phyloP scores from a whole-genome alignment of 1,140 invertebrate genomes.

The Atta texana region DNA sequence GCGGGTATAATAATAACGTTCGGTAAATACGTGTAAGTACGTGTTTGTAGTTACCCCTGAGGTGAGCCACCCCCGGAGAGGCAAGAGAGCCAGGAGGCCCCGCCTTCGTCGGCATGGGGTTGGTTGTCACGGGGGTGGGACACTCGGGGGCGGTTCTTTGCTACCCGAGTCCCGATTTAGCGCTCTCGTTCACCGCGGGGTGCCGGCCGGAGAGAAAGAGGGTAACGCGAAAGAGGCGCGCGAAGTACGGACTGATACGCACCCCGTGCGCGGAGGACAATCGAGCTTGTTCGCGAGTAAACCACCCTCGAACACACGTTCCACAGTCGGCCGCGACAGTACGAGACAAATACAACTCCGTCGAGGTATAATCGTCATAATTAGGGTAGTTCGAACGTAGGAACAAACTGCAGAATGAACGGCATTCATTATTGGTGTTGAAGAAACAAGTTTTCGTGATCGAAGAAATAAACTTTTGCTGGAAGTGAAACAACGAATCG shows the following conservation, averaged over 20 bases:
- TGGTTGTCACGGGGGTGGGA: constrained; percentile 79
- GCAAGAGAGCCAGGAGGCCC: constrained; percentile 72
- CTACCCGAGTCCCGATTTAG: constrained; percentile 52
- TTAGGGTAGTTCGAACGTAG: background rate
- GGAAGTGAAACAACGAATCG: background rate
- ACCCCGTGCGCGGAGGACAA: constrained; percentile 69
- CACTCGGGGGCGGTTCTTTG: constrained; percentile 80
- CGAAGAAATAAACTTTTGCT: background rate
- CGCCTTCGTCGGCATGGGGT: constrained; percentile 80
- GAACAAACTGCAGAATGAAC: background rate
- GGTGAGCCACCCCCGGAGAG: constrained; percentile 81
- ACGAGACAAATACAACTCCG: constrained; percentile 24
- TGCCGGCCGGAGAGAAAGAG: constrained; percentile 13
- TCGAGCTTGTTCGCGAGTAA: constrained; percentile 71
- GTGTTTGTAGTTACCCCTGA: constrained; percentile 86
- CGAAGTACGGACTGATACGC: constrained; percentile 56
- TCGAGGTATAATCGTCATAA: constrained; percentile 21
- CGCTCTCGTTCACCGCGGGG: constrained; percentile 50
- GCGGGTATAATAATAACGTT: constrained; percentile 83
- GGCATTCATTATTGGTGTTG: no score
- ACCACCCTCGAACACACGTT: constrained; percentile 67
- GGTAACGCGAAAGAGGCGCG: constrained; percentile 43
- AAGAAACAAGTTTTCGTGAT: background rate
- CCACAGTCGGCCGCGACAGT: constrained; percentile 25
- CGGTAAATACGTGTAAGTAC: constrained; percentile 86